phyloP scores from a whole-genome alignment of 2,888 invertebrate genomes.

The Xylocampa areola region DNA sequence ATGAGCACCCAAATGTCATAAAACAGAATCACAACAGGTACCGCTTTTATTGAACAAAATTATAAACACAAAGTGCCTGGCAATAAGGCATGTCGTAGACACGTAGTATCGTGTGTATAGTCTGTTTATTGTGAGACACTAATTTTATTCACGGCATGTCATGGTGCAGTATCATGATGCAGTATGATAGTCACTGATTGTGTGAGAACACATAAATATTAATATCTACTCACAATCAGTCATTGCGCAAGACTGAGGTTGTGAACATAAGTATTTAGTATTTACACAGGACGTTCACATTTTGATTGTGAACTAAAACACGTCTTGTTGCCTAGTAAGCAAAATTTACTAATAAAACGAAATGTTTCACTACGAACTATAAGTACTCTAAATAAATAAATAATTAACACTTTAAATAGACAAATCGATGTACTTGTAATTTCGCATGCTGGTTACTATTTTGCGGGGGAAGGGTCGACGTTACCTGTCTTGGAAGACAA shows the following conservation, averaged over 20 bases:
- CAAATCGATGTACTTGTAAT: constrained; percentile 11
- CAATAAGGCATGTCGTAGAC: constrained; percentile 1
- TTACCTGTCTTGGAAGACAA: constrained; percentile 13
- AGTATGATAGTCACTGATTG: constrained; percentile 25
- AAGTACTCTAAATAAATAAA: neutral
- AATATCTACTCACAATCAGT: constrained; percentile 40
- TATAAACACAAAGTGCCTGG: constrained; percentile 16
- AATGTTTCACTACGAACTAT: no score
- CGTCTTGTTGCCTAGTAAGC: neutral
- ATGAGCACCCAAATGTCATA: no score
- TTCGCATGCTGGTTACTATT: constrained; percentile 8
- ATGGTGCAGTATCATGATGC: constrained; percentile 33
- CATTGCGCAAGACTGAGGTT: constrained; percentile 4
- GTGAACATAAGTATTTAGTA: constrained; percentile 1
- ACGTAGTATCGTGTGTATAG: neutral
- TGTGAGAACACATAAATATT: constrained; percentile 35
- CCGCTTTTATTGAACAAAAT: constrained; percentile 19
- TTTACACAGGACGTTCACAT: constrained; percentile 17
- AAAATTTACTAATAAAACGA: no score
- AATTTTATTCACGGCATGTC: constrained; percentile 42
- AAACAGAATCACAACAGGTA: neutral
- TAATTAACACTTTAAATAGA: neutral
- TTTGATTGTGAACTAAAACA: constrained; percentile 11
- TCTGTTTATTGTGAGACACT: constrained; percentile 26
- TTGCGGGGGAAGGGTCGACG: constrained; percentile 1